Evolutionary conservation across 1,140 invertebrate species (phyloP).

Genomic region (Drosophila willistoni): DNA sequence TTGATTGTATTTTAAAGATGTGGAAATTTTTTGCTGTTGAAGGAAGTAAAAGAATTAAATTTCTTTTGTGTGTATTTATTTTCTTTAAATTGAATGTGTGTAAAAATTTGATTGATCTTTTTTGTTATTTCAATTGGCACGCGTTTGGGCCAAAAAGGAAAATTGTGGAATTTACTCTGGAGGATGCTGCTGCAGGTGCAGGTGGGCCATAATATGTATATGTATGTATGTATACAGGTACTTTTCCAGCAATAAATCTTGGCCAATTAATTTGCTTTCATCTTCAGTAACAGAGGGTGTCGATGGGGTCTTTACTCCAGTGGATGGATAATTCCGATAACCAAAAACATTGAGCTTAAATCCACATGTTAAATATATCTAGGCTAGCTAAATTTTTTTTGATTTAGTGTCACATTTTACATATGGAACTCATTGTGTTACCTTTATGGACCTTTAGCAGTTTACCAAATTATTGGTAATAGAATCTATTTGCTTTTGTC

Average conservation of each 20-base stretch:
- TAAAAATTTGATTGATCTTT: conserved; percentile 11
- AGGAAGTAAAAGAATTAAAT: too few species aligned
- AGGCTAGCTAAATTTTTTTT: too few species aligned
- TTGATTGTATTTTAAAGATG: conserved; percentile 6
- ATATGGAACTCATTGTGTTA: too few species aligned
- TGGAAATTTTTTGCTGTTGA: conserved; percentile 13
- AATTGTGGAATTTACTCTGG: background rate
- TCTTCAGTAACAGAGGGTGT: background rate
- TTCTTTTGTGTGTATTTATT: background rate
- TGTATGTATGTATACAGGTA: background rate
- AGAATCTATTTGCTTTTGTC: too few species aligned
- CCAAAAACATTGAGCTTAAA: too few species aligned
- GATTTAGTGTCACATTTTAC: too few species aligned
- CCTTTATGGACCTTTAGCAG: too few species aligned
- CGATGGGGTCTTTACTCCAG: too few species aligned
- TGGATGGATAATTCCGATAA: background rate
- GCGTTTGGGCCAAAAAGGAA: conserved; percentile 1
- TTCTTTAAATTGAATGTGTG: background rate
- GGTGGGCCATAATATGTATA: too few species aligned
- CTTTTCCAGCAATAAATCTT: conserved; percentile 1
- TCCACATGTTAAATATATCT: too few species aligned
- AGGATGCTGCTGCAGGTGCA: background rate
- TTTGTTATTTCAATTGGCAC: conserved; percentile 11
- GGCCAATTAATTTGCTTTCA: conserved; percentile 7
- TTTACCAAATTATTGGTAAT: too few species aligned